Evolutionary conservation across 2,797 vertebrate species (phyloP).

Genomic region (Selene dorsalis): DNA sequence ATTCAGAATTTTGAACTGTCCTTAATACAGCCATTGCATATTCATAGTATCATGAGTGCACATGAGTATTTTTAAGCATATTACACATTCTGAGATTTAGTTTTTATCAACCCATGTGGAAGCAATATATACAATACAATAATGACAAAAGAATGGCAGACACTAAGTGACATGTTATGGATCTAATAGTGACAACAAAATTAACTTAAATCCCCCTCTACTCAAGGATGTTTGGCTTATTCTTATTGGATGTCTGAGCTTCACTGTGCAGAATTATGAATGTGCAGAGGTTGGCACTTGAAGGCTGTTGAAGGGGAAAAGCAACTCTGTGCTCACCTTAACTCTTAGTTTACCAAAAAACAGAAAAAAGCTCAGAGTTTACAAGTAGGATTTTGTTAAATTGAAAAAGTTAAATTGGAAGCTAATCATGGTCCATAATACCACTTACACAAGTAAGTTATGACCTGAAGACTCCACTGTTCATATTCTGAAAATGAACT

Average conservation of each 20-base stretch:
- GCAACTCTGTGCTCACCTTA: not conserved
- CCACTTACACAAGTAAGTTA: not conserved
- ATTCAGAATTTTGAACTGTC: not conserved
- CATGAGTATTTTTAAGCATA: not conserved
- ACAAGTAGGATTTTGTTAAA: not conserved
- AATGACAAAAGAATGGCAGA: not conserved
- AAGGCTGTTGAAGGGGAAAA: not conserved
- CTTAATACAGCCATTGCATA: not conserved
- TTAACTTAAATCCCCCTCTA: not conserved
- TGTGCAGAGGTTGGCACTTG: not conserved
- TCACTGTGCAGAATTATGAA: not conserved
- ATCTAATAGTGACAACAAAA: not conserved
- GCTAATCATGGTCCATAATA: not conserved
- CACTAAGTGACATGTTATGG: no score
- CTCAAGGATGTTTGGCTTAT: not conserved
- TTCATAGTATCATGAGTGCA: no score
- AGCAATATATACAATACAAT: no score
- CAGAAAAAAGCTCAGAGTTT: not conserved
- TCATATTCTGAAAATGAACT: not conserved
- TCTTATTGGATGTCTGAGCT: not conserved
- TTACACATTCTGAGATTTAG: not conserved
- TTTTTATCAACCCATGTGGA: no score
- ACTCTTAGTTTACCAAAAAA: not conserved
- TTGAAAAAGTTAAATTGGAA: not conserved
- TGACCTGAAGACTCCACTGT: not conserved